These are phyloP conservation scores for Lagopus muta DNA, from an alignment of 2,113 vertebrate species.

Conservation along the genomic window DNA sequence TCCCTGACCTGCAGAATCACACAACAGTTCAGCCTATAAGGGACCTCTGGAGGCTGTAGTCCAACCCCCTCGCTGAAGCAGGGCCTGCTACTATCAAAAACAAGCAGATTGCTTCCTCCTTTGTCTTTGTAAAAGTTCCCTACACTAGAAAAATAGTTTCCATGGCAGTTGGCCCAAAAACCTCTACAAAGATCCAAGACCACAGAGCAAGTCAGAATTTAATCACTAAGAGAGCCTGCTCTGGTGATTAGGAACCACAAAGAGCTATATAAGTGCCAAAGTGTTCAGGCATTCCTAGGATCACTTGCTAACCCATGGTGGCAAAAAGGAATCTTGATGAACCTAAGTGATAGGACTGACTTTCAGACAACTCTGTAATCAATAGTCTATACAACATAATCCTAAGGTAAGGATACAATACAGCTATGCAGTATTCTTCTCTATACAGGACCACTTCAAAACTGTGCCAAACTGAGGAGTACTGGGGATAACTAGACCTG, in stretches of 20 bases:
- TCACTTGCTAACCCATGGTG: neutral
- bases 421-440: neutral
- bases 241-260: neutral
- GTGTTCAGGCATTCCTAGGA: neutral
- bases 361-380: neutral
- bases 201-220: slow-evolving; percentile 24
- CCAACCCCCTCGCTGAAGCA: neutral
- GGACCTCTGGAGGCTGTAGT: neutral
- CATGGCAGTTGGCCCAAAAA: slow-evolving; percentile 26
- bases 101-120: slow-evolving; percentile 13
- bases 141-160: slow-evolving; percentile 44
- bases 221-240: slow-evolving; percentile 7
- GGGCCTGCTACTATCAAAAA: neutral
- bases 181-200: slow-evolving; percentile 11
- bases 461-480: neutral
- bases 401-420: neutral
- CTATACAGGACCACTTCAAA: neutral
- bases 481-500: neutral
- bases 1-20: neutral
- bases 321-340: neutral
- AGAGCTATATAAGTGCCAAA: neutral
- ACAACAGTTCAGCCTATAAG: neutral
- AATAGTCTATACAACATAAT: neutral
- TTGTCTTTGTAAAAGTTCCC: neutral
- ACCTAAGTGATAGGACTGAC: neutral